Base-by-base conservation (phyloP, 2,113 vertebrate genomes). In the Coptodon bakossiorum region DNA sequence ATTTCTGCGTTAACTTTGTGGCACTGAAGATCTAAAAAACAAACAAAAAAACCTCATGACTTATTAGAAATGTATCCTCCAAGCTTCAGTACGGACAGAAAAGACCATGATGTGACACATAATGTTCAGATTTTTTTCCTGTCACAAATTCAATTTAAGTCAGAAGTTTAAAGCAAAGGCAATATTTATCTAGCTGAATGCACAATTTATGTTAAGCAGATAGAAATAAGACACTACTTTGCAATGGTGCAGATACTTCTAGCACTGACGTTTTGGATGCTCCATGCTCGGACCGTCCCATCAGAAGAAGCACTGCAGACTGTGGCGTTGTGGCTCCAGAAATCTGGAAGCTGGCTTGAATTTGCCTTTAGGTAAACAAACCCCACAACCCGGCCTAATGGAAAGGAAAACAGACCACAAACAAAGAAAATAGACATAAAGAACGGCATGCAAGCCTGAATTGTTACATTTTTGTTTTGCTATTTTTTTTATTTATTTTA, bases 261-360 rank as follows among this genome's bases (percentile, higher is more conserved):
- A 78, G 31, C 9, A 93, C 94, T 94, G 66, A 97, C 97, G 86
- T 96, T 96, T 36, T 92, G 93, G 90, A 97, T 73, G 52, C 95
- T 94, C 96, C 97, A 97, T 4, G 97, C 96, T 89, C 94, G 94
- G 56, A 97, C 83, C 4, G 96, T 96, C 9, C 96, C 94, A 38
- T 97, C 97, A 12, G 95, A 52, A 2, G 97, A 96, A 24, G 96
- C 95, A 5, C 97, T 96, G 88, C 97, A 97, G 13, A 97, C 91
- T 16, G 94, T 56, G 5, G 96, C 86, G 0, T 38, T 87, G 31
- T 79, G 76, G 78, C 10, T 92, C 78, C 93, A 94, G 38, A 93
- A 79, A 29, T 96, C 94, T 45, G 95, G 95, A 16, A 27, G 10
- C 8, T 88, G 54, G 6, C 12, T 27, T 9, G 95, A 91, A 7